Evolutionary conservation across 30 jellyfish, hydroid and myxozoan genomes (phyloP).

Genomic region (Pelagia noctiluca): DNA sequence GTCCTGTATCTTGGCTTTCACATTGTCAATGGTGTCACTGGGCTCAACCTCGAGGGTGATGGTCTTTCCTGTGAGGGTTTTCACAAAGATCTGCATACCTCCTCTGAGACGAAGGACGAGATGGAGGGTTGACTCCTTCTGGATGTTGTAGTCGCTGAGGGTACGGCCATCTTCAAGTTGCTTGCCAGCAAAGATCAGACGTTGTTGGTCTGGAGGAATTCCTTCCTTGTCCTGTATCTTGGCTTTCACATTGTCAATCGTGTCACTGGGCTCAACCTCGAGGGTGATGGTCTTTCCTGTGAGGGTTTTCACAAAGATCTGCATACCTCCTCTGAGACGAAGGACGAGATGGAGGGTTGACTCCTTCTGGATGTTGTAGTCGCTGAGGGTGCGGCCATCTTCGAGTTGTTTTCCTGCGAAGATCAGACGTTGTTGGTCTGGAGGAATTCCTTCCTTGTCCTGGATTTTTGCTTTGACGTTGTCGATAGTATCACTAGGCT

Average conservation of each 20-base stretch:
- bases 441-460: conserved; percentile 97
- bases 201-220: conserved; percentile 98
- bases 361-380: conserved; percentile 94
- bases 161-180: conserved; percentile 99
- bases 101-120: conserved; percentile 94
- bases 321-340: conserved; percentile 96
- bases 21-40: conserved; percentile 89
- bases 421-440: conserved; percentile 94
- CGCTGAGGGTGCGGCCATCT: conserved; percentile 97
- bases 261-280: conserved; percentile 97
- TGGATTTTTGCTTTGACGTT: conserved; percentile 88
- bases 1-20: conserved; percentile 92
- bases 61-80: conserved; percentile 93
- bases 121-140: conserved; percentile 94
- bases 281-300: conserved; percentile 98
- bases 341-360: conserved; percentile 92
- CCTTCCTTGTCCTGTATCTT: conserved; percentile 99
- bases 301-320: conserved; percentile 89
- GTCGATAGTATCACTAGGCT: conserved; percentile 85
- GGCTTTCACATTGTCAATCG: conserved; percentile 90
- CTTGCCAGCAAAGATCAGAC: conserved; percentile 95
- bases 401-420: conserved; percentile 94
- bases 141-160: conserved; percentile 86
- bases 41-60: conserved; percentile 98
- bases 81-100: conserved; percentile 95